Evolutionary conservation across 2,113 vertebrate species (phyloP).

Genomic region (Aplodontia rufa): DNA sequence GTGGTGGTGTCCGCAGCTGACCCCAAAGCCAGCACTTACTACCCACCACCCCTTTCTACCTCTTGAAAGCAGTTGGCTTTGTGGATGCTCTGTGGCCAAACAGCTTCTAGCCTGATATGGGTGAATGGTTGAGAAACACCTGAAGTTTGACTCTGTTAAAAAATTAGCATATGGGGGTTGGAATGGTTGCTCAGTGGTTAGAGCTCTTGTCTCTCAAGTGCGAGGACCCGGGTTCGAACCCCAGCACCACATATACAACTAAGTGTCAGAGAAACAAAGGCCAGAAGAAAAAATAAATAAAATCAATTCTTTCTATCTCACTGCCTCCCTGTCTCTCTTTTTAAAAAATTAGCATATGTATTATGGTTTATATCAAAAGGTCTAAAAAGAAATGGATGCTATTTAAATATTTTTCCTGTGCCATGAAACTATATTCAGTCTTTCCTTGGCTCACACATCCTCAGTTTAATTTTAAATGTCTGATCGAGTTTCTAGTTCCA

Average conservation of each 20-base stretch:
- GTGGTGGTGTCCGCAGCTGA: background rate
- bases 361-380: background rate
- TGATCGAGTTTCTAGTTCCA: background rate
- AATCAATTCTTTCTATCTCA: too few species aligned
- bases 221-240: too few species aligned
- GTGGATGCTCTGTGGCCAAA: background rate
- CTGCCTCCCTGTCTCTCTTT: too few species aligned
- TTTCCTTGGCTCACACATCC: background rate
- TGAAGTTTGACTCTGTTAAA: background rate
- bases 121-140: background rate
- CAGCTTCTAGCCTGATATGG: background rate
- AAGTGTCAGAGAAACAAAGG: too few species aligned
- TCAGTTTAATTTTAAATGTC: background rate
- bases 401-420: conserved; percentile 2
- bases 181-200: too few species aligned
- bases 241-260: too few species aligned
- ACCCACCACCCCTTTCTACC: background rate
- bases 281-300: too few species aligned
- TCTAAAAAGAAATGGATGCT: background rate
- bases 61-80: background rate
- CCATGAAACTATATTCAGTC: background rate
- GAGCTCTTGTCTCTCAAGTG: too few species aligned
- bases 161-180: background rate
- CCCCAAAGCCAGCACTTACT: background rate
- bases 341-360: background rate